These are phyloP conservation scores for Anguilla megastoma DNA, from an alignment of 2,797 vertebrate genomes.

Conservation along the genomic window DNA sequence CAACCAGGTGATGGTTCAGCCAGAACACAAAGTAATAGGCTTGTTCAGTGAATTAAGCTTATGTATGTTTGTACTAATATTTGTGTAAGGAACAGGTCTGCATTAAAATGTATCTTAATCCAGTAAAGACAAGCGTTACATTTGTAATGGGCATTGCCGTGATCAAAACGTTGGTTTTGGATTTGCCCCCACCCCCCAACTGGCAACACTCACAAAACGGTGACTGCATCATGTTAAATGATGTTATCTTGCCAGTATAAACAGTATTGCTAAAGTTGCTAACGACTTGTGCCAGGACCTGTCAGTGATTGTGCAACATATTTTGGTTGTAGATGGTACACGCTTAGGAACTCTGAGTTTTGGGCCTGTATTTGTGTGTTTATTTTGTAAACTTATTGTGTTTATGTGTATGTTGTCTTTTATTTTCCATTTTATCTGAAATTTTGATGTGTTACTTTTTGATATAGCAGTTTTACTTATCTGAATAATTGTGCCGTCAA, in stretches of 20 bases:
- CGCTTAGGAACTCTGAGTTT: neutral
- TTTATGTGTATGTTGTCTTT: neutral
- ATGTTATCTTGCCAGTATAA: neutral
- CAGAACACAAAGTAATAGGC: neutral
- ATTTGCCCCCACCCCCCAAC: neutral
- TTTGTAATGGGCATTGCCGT: neutral
- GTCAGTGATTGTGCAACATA: neutral
- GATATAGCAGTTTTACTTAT: neutral
- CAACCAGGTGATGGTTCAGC: too few relatives aligned
- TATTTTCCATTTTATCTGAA: neutral
- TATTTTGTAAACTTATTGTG: neutral
- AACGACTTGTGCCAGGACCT: neutral
- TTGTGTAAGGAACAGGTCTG: neutral
- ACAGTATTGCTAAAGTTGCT: neutral
- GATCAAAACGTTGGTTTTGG: neutral
- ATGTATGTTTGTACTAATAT: neutral
- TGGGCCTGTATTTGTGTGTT: neutral
- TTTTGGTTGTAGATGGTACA: neutral
- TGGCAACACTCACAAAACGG: neutral
- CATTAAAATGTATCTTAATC: neutral
- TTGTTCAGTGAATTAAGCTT: neutral
- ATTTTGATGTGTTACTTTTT: neutral
- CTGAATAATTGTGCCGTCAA: neutral
- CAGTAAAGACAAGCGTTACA: neutral
- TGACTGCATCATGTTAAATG: neutral